These are phyloP conservation scores for Amphiprion percula DNA, from an alignment of 2,113 vertebrate genomes.

Conservation along the genomic window DNA sequence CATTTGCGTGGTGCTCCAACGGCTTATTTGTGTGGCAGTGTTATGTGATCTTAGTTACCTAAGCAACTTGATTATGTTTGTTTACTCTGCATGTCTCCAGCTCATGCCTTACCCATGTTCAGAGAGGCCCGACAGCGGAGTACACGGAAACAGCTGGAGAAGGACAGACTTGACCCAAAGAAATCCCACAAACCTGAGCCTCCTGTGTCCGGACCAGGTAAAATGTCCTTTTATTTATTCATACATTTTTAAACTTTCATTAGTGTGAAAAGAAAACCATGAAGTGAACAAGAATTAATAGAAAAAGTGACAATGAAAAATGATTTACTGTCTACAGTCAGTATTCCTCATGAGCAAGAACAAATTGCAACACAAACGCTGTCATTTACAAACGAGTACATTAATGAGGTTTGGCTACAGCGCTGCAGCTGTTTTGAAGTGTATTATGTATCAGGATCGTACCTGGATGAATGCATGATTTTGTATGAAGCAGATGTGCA, in stretches of 20 bases:
- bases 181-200: slow-evolving; percentile 98
- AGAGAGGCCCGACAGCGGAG: slow-evolving; percentile 96
- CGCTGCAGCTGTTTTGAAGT: slow-evolving; percentile 20
- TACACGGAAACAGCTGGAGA: slow-evolving; percentile 97
- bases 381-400: background rate
- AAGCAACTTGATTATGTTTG: slow-evolving; percentile 58
- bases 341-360: background rate
- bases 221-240: slow-evolving; percentile 8
- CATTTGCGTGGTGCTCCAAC: slow-evolving; percentile 8
- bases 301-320: background rate
- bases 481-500: slow-evolving; percentile 47
- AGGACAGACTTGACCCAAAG: slow-evolving; percentile 93
- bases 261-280: background rate
- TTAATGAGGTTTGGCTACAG: background rate
- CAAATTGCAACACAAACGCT: background rate
- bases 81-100: slow-evolving; percentile 80
- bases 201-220: slow-evolving; percentile 97
- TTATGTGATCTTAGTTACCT: slow-evolving; percentile 54
- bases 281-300: background rate
- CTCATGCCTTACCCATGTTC: slow-evolving; percentile 98
- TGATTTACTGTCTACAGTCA: background rate
- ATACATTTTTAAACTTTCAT: too few relatives aligned
- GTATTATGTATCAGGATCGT: slow-evolving; percentile 7
- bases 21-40: slow-evolving; percentile 30
- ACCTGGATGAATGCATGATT: slow-evolving; percentile 19